These are phyloP conservation scores for Oophaga pumilio DNA, from an alignment of 2,113 vertebrate species.

Conservation along the genomic window DNA sequence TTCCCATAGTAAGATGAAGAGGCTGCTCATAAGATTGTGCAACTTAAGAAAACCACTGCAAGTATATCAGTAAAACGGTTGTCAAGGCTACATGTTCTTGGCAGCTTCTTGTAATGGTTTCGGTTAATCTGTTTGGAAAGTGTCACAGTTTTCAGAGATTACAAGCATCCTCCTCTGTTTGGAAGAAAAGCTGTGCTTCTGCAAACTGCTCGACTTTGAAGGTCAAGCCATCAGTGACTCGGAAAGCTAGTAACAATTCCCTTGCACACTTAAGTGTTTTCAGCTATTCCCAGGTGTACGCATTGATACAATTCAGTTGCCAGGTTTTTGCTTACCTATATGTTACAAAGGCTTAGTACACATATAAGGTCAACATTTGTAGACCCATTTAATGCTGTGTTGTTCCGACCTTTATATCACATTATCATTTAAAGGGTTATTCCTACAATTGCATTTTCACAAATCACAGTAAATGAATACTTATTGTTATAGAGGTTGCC, in stretches of 20 bases:
- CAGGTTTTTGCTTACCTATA: not conserved
- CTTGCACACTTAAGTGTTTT: conserved; percentile 1
- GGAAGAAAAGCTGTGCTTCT: conserved; percentile 13
- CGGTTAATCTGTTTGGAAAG: conserved; percentile 39
- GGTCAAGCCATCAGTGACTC: conserved; percentile 20
- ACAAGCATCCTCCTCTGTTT: conserved; percentile 1
- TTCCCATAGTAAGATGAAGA: conserved; percentile 11
- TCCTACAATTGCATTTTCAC: too few species aligned
- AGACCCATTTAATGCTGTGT: not conserved
- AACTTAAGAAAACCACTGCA: not conserved
- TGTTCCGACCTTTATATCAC: not conserved
- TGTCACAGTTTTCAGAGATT: conserved; percentile 34
- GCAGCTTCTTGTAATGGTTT: conserved; percentile 20
- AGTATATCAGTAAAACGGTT: conserved; percentile 18
- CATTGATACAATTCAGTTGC: not conserved
- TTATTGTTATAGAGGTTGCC: too few species aligned
- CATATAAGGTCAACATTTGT: not conserved
- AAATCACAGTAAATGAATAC: too few species aligned
- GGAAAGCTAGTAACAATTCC: conserved; percentile 18
- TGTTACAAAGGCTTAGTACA: not conserved
- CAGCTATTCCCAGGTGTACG: conserved; percentile 17
- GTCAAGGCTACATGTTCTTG: conserved; percentile 34
- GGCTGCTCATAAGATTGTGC: conserved; percentile 4
- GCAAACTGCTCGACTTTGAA: conserved; percentile 16
- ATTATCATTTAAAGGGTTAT: not conserved